Evolutionary conservation across 2,113 vertebrate genomes (phyloP).

Genomic region (Pterocles orientalis): DNA sequence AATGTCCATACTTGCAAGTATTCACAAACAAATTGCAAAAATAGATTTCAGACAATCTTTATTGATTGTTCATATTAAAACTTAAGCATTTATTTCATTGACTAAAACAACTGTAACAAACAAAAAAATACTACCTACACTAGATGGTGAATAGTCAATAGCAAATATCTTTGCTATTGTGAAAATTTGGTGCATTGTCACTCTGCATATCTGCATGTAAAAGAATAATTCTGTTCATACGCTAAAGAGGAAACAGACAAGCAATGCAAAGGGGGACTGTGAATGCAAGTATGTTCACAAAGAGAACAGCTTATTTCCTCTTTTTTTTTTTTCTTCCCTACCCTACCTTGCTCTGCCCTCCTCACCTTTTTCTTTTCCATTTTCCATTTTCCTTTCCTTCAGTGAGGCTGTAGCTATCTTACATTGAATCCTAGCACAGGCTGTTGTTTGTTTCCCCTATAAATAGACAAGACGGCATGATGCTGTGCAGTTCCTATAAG

Average conservation of each 20-base stretch:
- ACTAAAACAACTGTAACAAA: neutral
- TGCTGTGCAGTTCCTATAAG: neutral
- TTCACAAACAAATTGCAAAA: neutral
- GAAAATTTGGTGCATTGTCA: neutral
- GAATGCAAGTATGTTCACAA: neutral
- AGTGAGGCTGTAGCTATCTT: neutral
- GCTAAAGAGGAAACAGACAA: neutral
- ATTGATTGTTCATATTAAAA: neutral
- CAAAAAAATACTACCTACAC: neutral
- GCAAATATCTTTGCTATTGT: neutral
- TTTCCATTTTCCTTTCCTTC: neutral
- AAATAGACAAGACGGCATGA: neutral
- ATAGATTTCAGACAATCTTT: neutral
- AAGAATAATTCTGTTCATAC: neutral
- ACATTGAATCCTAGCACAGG: neutral
- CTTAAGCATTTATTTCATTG: neutral
- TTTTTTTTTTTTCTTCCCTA: neutral
- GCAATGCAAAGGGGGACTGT: neutral
- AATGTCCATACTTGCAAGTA: neutral
- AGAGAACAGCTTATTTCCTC: neutral
- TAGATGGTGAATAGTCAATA: neutral
- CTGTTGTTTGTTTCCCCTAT: neutral
- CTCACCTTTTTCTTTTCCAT: neutral
- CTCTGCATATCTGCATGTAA: neutral
- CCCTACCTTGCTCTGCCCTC: neutral